phyloP scores from a whole-genome alignment of 2,888 invertebrate species.

The Apantesis nais region DNA sequence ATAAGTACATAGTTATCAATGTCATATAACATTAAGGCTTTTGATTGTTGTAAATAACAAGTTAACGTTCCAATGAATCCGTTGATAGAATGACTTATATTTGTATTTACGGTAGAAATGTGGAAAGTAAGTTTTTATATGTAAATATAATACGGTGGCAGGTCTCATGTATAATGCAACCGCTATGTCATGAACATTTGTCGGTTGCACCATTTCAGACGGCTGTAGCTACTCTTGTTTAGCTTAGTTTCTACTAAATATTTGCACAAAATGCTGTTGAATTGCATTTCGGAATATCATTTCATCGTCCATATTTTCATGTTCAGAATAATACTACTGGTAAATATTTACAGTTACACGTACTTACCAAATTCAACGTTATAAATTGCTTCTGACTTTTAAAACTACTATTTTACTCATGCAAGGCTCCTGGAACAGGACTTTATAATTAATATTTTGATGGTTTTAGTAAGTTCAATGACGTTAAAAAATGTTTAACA shows the following conservation, averaged over 20 bases:
- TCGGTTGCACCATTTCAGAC: slow-evolving; percentile 77
- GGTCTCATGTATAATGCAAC: slow-evolving; percentile 82
- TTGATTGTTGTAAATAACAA: slow-evolving; percentile 58
- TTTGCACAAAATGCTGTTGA: slow-evolving; percentile 44
- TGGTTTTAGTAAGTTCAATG: slow-evolving; percentile 62
- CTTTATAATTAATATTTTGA: slow-evolving; percentile 62
- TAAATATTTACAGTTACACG: neutral
- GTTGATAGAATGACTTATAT: slow-evolving; percentile 51
- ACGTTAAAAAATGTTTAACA: slow-evolving; percentile 74
- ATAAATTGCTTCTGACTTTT: slow-evolving; percentile 8
- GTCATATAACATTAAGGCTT: slow-evolving; percentile 41
- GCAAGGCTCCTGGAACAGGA: slow-evolving; percentile 57
- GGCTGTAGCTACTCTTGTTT: slow-evolving; percentile 52
- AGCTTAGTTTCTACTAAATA: slow-evolving; percentile 50
- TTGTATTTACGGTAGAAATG: slow-evolving; percentile 46
- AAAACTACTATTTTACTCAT: slow-evolving; percentile 32
- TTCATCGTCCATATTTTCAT: slow-evolving; percentile 41
- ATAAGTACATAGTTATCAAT: slow-evolving; percentile 40
- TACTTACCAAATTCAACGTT: slow-evolving; percentile 1
- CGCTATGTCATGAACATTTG: slow-evolving; percentile 82
- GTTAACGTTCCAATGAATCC: slow-evolving; percentile 47
- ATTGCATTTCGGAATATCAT: slow-evolving; percentile 41
- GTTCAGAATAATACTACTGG: slow-evolving; percentile 21
- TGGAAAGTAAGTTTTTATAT: slow-evolving; percentile 64
- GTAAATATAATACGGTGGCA: slow-evolving; percentile 74